Base-by-base conservation (phyloP, 2,113 vertebrate species). In the Crotalus viridis region DNA sequence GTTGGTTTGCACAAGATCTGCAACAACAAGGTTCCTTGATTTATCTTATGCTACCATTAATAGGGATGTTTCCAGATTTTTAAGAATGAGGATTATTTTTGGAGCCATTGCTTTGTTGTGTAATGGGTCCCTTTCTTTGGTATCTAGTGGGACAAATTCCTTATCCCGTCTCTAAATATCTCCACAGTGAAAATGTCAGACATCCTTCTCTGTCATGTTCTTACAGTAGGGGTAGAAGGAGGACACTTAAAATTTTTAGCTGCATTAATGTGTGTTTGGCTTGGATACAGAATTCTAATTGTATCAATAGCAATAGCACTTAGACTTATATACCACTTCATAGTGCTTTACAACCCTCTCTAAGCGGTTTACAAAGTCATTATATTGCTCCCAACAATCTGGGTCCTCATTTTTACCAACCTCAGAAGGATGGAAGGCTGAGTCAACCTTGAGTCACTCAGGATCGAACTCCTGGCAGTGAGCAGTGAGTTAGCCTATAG, bases 151-250 rank as follows among this genome's bases (percentile, higher is more conserved):
- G 91, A 10, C 90, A 94, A 94, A 96, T 96, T 93, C 90, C 92
- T 94, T 61, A 89, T 24, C 91, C 94, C 28, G 95, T 95, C 92
- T 95, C 89, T 93, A 93, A 56, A 95, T 96, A 93, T n/a, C 89
- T 94, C 90, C 93, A 94, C 94, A 94, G 94, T 0, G 0, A 3
- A 0, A 33, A 24, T 43, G 10, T 69, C 33, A 13, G 22, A 12
- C 4, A 2, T 33, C 22, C 52, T 24, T 54, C 28, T 54, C 89
- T 91, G 56, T 51, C 28, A 88, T 48, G 17, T 43, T 81, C 33
- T 81, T 81, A 17, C 3, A 21, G 33, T 81, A 81, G 17, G 64
- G 64, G 28, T n/a, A 69, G 13, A 26, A n/a, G 26, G 91, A 0
- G 0, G 54, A 19, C 1, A n/a, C 17, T 56, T 46, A 52, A 9